A percentile compares a stretch with the other conserved stretches of the same genome.
phyloP scores from a whole-genome alignment of 2,797 vertebrate species.

The Gymnopithys bicolor region DNA sequence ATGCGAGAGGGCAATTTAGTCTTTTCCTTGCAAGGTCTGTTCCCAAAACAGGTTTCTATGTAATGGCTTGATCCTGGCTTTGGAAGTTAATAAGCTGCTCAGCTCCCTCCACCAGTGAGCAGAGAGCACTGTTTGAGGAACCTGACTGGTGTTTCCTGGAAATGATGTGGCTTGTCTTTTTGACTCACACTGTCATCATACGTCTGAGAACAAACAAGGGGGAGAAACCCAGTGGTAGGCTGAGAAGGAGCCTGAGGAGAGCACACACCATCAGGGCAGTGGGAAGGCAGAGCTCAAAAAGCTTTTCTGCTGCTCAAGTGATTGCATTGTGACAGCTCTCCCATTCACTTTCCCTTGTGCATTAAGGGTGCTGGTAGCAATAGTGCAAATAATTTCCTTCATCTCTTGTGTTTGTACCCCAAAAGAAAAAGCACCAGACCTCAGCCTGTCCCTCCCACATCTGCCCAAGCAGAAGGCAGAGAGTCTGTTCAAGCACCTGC shows the following conservation, averaged over 20 bases:
- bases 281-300: neutral
- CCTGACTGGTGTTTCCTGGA: neutral
- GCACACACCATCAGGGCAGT: neutral
- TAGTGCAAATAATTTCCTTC: neutral
- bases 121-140: neutral
- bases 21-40: neutral
- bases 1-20: slow-evolving; percentile 8
- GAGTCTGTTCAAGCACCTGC: neutral
- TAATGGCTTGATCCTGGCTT: neutral
- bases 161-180: neutral
- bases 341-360: neutral
- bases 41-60: neutral
- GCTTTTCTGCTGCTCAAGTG: neutral
- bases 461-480: neutral
- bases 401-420: neutral
- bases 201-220: neutral
- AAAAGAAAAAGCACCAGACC: neutral
- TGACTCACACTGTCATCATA: neutral
- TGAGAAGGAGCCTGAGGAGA: neutral
- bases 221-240: neutral
- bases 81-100: neutral
- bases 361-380: neutral
- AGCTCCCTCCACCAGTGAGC: neutral
- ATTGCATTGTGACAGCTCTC: no score
- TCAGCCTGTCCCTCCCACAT: neutral